phyloP scores from a whole-genome alignment of 2,888 invertebrate genomes.

The Chouioia cunea region DNA sequence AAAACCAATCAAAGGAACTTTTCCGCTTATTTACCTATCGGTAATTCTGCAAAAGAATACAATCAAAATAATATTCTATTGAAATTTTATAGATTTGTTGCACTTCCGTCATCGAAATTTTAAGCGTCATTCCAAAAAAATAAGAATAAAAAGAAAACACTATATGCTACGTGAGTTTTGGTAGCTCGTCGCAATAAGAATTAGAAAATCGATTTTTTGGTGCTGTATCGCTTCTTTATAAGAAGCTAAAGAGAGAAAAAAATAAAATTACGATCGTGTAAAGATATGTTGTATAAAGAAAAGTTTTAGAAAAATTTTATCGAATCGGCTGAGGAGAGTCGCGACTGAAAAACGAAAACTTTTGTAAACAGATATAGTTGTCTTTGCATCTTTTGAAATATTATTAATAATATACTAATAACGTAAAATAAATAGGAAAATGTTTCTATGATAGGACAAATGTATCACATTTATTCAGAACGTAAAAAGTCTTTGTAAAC shows the following conservation, averaged over 20 bases:
- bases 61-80: conserved; percentile 40
- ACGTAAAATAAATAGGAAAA: conserved; percentile 20
- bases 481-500: conserved; percentile 13
- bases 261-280: conserved; percentile 37
- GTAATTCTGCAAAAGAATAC: conserved; percentile 1
- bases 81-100: conserved; percentile 1
- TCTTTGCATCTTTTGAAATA: conserved; percentile 35
- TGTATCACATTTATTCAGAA: conserved; percentile 33
- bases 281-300: conserved; percentile 46
- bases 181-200: conserved; percentile 44
- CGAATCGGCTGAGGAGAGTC: conserved; percentile 38
- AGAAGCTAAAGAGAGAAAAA: conserved; percentile 24
- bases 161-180: conserved; percentile 24
- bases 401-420: background rate
- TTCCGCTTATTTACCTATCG: conserved; percentile 17
- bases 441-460: conserved; percentile 35
- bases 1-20: conserved; percentile 37
- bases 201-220: conserved; percentile 47
- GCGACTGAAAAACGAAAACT: conserved; percentile 40
- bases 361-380: conserved; percentile 35
- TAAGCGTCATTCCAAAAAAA: conserved; percentile 13
- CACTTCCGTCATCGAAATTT: conserved; percentile 35
- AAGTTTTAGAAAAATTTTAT: conserved; percentile 43
- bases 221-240: conserved; percentile 37
- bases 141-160: conserved; percentile 13